A percentile compares a stretch with the other conserved stretches of the same genome.
Conservation (phyloP, 2,113 vertebrate species). For the Crotophaga sulcirostris region DNA sequence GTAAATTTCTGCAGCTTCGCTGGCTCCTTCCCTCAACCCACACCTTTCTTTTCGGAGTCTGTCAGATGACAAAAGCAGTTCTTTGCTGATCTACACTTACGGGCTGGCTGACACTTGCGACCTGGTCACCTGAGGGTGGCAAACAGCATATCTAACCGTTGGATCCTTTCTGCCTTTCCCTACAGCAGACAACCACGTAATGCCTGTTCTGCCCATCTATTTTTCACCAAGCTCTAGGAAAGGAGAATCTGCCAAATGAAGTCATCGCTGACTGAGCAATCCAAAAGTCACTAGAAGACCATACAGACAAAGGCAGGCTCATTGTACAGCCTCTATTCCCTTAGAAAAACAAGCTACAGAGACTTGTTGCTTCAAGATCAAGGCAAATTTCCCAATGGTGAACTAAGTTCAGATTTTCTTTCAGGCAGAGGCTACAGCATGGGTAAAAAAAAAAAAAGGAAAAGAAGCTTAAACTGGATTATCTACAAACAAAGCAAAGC, state of each 20-base stretch:
- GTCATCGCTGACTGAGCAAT: background rate
- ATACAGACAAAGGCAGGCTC: background rate
- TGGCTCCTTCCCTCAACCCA: background rate
- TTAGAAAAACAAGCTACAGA: background rate
- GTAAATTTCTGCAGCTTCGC: background rate
- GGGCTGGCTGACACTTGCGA: background rate
- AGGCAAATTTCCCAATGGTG: background rate
- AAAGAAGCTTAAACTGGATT: background rate
- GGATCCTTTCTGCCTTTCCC: background rate
- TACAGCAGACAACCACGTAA: background rate
- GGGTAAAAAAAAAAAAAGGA: background rate
- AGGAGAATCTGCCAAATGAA: background rate
- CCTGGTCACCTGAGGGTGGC: background rate
- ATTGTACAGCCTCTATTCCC: background rate
- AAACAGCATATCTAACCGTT: background rate
- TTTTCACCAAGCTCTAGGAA: background rate
- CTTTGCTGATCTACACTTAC: background rate
- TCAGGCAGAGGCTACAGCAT: background rate
- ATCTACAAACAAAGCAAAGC: background rate
- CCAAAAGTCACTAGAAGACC: background rate
- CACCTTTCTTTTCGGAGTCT: background rate
- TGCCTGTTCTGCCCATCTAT: background rate
- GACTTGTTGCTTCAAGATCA: background rate
- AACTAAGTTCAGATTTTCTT: background rate
- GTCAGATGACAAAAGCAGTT: background rate